phyloP scores from a whole-genome alignment of 2,797 vertebrate genomes.

The Falco columbarius region DNA sequence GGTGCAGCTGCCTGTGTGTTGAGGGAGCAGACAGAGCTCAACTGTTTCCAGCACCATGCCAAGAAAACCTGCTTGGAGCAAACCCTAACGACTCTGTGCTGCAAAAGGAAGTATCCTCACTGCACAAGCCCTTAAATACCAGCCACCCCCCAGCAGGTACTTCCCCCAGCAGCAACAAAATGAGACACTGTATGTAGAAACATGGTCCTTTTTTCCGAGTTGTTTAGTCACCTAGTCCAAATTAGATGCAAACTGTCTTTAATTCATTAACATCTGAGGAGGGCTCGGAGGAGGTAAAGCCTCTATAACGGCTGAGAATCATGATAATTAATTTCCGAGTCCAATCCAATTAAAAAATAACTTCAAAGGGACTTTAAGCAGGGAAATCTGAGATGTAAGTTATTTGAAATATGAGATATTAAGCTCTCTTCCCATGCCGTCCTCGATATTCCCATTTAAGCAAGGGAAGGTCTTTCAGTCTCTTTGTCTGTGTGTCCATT shows the following conservation, averaged over 20 bases:
- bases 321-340: constrained; percentile 46
- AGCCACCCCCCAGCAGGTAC: neutral
- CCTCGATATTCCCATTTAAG: neutral
- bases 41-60: neutral
- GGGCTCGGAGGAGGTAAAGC: constrained; percentile 8
- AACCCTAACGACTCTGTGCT: neutral
- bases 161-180: neutral
- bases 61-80: neutral
- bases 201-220: neutral
- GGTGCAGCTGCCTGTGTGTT: neutral
- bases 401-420: neutral
- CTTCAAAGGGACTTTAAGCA: constrained; percentile 38
- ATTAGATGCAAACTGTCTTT: constrained; percentile 33
- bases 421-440: neutral
- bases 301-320: neutral
- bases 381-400: neutral
- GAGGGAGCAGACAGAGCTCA: neutral
- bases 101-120: neutral
- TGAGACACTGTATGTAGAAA: neutral
- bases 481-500: neutral
- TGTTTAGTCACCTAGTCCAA: constrained; percentile 34
- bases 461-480: neutral
- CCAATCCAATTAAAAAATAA: constrained; percentile 43
- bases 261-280: constrained; percentile 54
- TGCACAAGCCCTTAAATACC: neutral